phyloP scores from a whole-genome alignment of 2,888 invertebrate genomes.

The Myopa testacea region DNA sequence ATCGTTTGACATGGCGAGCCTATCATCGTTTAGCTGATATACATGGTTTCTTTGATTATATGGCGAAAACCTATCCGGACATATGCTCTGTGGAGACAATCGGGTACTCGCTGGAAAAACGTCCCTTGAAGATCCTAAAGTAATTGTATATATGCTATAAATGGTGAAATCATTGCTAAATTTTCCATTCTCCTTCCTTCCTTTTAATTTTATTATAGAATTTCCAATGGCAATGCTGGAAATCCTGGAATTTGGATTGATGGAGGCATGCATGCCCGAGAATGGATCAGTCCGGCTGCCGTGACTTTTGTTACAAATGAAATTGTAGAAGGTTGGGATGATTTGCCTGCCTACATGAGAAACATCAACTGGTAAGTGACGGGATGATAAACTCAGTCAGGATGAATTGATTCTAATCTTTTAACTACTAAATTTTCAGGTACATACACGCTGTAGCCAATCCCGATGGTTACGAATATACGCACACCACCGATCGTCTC shows the following conservation, averaged over 20 bases:
- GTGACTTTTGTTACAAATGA: slow-evolving; percentile 82
- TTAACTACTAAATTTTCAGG: slow-evolving; percentile 59
- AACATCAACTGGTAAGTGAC: slow-evolving; percentile 80
- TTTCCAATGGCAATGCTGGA: slow-evolving; percentile 75
- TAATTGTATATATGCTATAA: slow-evolving; percentile 49
- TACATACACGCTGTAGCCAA: slow-evolving; percentile 81
- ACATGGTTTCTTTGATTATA: slow-evolving; percentile 77
- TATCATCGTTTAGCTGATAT: slow-evolving; percentile 80
- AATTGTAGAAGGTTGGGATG: slow-evolving; percentile 77
- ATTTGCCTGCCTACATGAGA: slow-evolving; percentile 75
- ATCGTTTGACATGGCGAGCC: slow-evolving; percentile 80
- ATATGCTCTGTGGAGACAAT: slow-evolving; percentile 79
- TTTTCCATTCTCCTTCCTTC: background rate
- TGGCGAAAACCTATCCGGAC: slow-evolving; percentile 79
- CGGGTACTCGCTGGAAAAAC: slow-evolving; percentile 80
- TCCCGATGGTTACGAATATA: slow-evolving; percentile 90
- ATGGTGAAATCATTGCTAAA: background rate
- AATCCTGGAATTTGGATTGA: slow-evolving; percentile 80
- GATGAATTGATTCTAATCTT: slow-evolving; percentile 12
- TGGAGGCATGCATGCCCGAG: slow-evolving; percentile 87
- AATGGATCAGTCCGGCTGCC: slow-evolving; percentile 88
- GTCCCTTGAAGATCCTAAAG: slow-evolving; percentile 76
- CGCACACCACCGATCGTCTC: slow-evolving; percentile 82
- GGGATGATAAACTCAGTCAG: background rate
- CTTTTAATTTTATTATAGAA: slow-evolving; percentile 63